phyloP scores from a whole-genome alignment of 2,113 vertebrate species.

The Euleptes europaea region DNA sequence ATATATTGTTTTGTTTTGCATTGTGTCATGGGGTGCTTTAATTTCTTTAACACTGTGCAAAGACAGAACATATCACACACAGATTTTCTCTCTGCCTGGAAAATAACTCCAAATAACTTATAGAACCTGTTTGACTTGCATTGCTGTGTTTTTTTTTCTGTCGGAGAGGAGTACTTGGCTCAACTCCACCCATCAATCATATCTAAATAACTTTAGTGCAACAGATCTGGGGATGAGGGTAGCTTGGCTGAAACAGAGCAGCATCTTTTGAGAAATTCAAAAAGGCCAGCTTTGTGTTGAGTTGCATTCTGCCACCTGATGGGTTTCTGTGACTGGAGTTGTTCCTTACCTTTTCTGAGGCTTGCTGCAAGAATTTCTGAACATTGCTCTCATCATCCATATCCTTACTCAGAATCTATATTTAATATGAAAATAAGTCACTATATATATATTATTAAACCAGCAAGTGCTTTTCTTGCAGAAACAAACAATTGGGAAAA shows the following conservation, averaged over 20 bases:
- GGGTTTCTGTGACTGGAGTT: constrained; percentile 25
- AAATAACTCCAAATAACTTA: neutral
- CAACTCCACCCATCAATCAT: neutral
- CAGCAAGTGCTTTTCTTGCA: constrained; percentile 52
- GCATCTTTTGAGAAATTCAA: constrained; percentile 16
- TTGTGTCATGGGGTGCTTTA: neutral
- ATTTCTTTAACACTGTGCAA: neutral
- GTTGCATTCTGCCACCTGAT: constrained; percentile 42
- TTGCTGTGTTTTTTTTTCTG: neutral
- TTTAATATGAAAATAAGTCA: constrained; percentile 65
- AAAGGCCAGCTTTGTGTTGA: constrained; percentile 19
- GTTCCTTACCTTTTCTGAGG: neutral
- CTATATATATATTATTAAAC: constrained; percentile 61
- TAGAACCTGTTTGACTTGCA: neutral
- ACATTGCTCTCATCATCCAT: neutral
- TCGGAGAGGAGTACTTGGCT: accelerated
- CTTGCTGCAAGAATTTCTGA: constrained; percentile 41
- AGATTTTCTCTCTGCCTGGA: neutral
- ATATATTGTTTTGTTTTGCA: neutral
- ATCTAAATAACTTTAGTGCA: neutral
- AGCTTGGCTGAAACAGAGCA: constrained; percentile 25
- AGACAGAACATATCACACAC: no score
- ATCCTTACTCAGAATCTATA: constrained; percentile 35
- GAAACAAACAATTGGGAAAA: constrained; percentile 33
- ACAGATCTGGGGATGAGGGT: accelerated